Evolutionary conservation across 35 echinoderm and acorn worm genomes (phyloP).

Genomic region (Hemicentrotus pulcherrimus): DNA sequence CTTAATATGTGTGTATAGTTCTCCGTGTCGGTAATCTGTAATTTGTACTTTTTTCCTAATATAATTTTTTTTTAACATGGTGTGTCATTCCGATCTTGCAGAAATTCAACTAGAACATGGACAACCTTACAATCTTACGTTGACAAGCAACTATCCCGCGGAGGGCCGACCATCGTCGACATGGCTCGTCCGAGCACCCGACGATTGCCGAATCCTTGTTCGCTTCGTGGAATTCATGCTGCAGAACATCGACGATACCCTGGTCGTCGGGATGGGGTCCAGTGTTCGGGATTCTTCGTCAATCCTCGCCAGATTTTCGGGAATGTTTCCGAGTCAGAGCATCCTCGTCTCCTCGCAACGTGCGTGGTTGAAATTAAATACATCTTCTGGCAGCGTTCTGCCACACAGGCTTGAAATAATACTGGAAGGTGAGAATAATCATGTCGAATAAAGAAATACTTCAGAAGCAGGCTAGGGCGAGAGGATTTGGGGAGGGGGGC

Average conservation of each 20-base stretch:
- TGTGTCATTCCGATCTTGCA: neutral
- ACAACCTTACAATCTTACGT: neutral
- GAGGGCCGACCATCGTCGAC: neutral
- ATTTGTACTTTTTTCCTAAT: no score
- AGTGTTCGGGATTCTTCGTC: conserved; percentile 15
- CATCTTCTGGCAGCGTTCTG: neutral
- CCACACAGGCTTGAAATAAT: conserved; percentile 9
- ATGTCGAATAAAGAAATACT: no score
- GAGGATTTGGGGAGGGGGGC: no score
- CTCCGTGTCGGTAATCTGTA: no score
- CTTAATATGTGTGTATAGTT: no score
- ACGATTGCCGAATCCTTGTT: neutral
- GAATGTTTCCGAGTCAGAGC: neutral
- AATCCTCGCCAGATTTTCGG: neutral
- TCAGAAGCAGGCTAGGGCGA: no score
- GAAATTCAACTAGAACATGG: neutral
- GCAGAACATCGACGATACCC: neutral
- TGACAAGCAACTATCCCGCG: neutral
- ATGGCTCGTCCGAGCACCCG: conserved; percentile 7
- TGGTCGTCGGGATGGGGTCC: neutral
- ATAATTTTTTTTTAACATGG: neutral
- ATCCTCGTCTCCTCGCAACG: neutral
- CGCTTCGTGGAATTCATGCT: conserved; percentile 17
- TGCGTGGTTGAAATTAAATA: neutral
- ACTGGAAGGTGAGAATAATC: neutral